phyloP scores from a whole-genome alignment of 2,888 invertebrate genomes.

The Eristalis arbustorum region DNA sequence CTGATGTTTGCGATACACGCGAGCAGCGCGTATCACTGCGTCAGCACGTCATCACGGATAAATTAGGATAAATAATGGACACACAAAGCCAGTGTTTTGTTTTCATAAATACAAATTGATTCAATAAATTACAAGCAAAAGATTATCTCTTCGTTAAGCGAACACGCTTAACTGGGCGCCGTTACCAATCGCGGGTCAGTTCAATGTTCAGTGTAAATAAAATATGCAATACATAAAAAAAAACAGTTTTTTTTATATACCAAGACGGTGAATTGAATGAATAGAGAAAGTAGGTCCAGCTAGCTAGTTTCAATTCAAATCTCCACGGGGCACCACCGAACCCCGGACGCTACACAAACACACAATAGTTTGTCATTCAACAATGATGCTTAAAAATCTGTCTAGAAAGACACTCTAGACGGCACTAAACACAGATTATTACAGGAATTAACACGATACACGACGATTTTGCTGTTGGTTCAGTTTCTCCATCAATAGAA shows the following conservation, averaged over 20 bases:
- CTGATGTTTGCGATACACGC: background rate
- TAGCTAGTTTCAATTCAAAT: slow-evolving; percentile 35
- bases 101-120: slow-evolving; percentile 27
- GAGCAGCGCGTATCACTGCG: slow-evolving; percentile 18
- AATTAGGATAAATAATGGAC: background rate
- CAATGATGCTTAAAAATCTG: slow-evolving; percentile 65
- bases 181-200: background rate
- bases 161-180: slow-evolving; percentile 49
- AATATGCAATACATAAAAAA: background rate
- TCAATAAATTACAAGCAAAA: slow-evolving; percentile 38
- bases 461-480: slow-evolving; percentile 27
- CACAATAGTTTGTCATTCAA: slow-evolving; percentile 37
- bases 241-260: background rate
- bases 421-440: slow-evolving; percentile 52
- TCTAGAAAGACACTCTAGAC: slow-evolving; percentile 61
- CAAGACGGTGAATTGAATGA: slow-evolving; percentile 24
- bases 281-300: slow-evolving; percentile 62
- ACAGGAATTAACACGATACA: slow-evolving; percentile 53
- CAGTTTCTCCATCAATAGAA: slow-evolving; percentile 47
- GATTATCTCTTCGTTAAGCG: slow-evolving; percentile 21
- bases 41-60: slow-evolving; percentile 4
- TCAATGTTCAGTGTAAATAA: background rate
- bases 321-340: background rate
- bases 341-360: background rate
- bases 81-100: background rate